Conservation (phyloP, 2,888 invertebrate species). For the Spodoptera exigua region DNA sequence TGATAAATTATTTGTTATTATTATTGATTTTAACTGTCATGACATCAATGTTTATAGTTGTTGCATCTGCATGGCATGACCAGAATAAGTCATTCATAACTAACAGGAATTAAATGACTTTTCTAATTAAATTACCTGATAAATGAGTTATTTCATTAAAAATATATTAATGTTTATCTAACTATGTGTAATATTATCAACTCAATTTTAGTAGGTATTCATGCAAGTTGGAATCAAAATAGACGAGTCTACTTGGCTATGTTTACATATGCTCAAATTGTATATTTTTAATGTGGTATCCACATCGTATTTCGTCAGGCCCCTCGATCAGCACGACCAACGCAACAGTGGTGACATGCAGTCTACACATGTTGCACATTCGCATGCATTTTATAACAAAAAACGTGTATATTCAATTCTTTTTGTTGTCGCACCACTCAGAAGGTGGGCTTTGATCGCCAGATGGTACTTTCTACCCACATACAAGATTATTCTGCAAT, state of each 20-base stretch:
- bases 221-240: slow-evolving; percentile 17
- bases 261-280: slow-evolving; percentile 32
- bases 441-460: slow-evolving; percentile 63
- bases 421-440: slow-evolving; percentile 64
- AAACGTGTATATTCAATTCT: slow-evolving; percentile 62
- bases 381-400: slow-evolving; percentile 36
- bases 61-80: too few relatives aligned
- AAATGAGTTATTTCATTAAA: neutral
- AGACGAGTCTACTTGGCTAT: slow-evolving; percentile 10
- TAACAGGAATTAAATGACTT: too few relatives aligned
- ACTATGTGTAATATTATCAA: slow-evolving; percentile 8
- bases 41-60: too few relatives aligned
- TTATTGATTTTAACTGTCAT: too few relatives aligned
- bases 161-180: slow-evolving; percentile 14
- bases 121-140: too few relatives aligned
- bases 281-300: slow-evolving; percentile 21
- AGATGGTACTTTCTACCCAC: slow-evolving; percentile 82
- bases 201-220: slow-evolving; percentile 18
- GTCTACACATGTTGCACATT: slow-evolving; percentile 55
- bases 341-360: slow-evolving; percentile 21
- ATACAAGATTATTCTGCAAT: slow-evolving; percentile 61
- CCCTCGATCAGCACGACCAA: slow-evolving; percentile 14
- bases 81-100: too few relatives aligned
- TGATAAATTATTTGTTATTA: too few relatives aligned
- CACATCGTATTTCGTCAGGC: slow-evolving; percentile 4